These are phyloP conservation scores for Gastracanthus pulcherrimus DNA, from an alignment of 2,888 invertebrate genomes.

Conservation along the genomic window DNA sequence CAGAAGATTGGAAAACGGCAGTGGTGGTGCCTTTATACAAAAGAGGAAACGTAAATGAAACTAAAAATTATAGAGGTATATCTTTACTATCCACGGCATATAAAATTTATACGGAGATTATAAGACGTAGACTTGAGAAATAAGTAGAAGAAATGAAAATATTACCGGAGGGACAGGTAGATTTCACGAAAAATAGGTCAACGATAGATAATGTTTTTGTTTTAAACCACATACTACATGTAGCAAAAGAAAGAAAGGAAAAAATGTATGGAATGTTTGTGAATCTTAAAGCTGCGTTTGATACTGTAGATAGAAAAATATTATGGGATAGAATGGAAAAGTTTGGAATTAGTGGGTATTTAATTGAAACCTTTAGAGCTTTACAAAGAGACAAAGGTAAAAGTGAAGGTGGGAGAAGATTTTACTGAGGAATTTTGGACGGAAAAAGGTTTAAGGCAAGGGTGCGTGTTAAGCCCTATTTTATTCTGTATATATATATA, in stretches of 20 bases:
- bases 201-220: not conserved
- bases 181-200: not conserved
- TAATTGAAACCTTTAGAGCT: no score
- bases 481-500: no score
- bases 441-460: constrained; percentile 21
- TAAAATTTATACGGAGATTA: not conserved
- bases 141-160: not conserved
- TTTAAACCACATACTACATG: not conserved
- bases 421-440: constrained; percentile 32
- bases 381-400: constrained; percentile 43
- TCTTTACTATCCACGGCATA: constrained; percentile 56
- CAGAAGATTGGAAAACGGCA: constrained; percentile 53
- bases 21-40: constrained; percentile 56
- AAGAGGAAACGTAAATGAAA: constrained; percentile 49
- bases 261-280: no score
- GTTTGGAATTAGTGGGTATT: no score
- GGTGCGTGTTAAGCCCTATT: not conserved
- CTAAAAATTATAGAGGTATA: constrained; percentile 59
- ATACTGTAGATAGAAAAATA: no score
- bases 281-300: no score
- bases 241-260: no score
- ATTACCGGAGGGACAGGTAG: not conserved
- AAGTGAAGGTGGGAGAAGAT: constrained; percentile 1
- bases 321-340: no score
- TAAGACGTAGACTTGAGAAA: not conserved